phyloP scores from a whole-genome alignment of 1,140 invertebrate species.

The Argopecten irradians region DNA sequence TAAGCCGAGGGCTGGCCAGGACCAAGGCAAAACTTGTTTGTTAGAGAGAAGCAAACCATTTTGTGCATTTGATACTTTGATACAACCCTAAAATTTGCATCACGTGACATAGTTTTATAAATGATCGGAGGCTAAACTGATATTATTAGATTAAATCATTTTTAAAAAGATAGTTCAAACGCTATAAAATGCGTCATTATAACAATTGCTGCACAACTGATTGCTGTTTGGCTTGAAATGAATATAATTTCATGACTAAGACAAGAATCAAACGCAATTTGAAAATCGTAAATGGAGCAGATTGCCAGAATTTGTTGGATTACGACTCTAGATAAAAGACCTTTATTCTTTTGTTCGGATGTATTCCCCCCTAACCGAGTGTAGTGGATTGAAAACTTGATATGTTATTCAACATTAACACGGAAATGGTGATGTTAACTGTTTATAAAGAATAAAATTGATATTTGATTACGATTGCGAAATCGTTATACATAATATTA shows the following conservation, averaged over 20 bases:
- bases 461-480: not conserved
- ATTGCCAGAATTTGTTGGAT: slow-evolving; percentile 21
- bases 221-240: not conserved
- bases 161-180: slow-evolving; percentile 12
- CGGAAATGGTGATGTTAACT: not conserved
- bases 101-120: not conserved
- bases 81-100: not conserved
- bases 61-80: not conserved
- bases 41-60: not conserved
- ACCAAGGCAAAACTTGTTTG: not conserved
- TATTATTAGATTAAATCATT: not conserved
- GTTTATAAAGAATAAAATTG: not conserved
- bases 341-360: not conserved
- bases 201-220: not conserved
- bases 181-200: slow-evolving; percentile 9
- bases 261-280: slow-evolving; percentile 17
- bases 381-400: not conserved
- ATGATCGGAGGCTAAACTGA: not conserved
- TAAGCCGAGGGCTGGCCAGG: not conserved
- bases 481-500: not conserved
- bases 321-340: slow-evolving; percentile 8
- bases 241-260: slow-evolving; percentile 3
- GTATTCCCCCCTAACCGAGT: slow-evolving; percentile 14
- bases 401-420: not conserved
- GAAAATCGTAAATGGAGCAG: slow-evolving; percentile 6